Conservation (phyloP, 2,797 vertebrate species). For the Oryzias dopingdopingensis region DNA sequence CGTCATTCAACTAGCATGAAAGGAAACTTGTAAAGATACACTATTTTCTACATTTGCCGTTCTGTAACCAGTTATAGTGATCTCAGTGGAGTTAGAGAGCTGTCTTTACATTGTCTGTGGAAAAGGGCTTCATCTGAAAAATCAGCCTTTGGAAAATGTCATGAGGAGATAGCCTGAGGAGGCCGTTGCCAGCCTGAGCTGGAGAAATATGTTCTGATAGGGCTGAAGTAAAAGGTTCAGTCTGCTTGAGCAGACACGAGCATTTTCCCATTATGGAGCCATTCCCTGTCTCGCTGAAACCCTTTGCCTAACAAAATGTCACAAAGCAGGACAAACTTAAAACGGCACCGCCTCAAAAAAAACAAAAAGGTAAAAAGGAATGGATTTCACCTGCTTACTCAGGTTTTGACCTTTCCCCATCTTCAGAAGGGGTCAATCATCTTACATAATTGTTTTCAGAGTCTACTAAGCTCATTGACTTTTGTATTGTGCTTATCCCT, state of each 20-base stretch:
- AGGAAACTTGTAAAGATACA: constrained; percentile 3
- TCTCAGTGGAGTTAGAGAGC: constrained; percentile 5
- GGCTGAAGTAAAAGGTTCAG: constrained; percentile 5
- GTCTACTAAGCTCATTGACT: constrained; percentile 68
- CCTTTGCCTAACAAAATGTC: neutral
- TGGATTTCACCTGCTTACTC: constrained; percentile 16
- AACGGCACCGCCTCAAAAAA: neutral
- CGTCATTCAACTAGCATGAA: neutral
- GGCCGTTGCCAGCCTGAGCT: neutral
- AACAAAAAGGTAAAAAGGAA: constrained; percentile 16
- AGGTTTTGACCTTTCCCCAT: constrained; percentile 38
- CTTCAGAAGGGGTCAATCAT: constrained; percentile 52
- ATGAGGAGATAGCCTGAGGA: constrained; percentile 28
- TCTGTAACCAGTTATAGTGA: constrained; percentile 14
- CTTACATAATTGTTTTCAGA: constrained; percentile 71
- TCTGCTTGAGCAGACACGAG: constrained; percentile 19
- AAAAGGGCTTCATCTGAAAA: constrained; percentile 37
- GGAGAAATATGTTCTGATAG: constrained; percentile 23
- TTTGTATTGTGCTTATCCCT: constrained; percentile 68
- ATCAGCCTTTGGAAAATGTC: constrained; percentile 51
- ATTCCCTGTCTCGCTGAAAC: neutral
- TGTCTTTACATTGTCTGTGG: constrained; percentile 26
- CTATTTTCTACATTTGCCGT: constrained; percentile 18
- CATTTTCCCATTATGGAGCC: neutral
- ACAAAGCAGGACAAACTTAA: neutral